phyloP scores from a whole-genome alignment of 2,797 vertebrate species.

The Poeciliopsis gracilis region DNA sequence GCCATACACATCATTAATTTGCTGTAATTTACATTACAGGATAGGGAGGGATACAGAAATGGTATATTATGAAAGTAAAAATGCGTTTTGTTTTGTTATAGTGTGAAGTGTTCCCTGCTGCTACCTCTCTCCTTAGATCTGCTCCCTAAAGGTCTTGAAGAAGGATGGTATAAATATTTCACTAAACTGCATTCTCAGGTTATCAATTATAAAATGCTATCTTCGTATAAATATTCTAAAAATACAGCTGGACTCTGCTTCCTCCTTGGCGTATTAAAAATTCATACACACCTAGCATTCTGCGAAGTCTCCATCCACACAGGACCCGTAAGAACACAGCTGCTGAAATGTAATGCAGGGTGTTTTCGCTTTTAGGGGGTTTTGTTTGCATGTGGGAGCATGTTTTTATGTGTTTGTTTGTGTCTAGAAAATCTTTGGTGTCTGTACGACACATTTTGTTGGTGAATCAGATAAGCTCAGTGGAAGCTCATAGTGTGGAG shows the following conservation, averaged over 20 bases:
- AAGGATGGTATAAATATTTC: conserved; percentile 79
- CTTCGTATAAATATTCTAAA: conserved; percentile 85
- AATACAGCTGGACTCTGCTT: conserved; percentile 77
- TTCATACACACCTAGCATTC: conserved; percentile 73
- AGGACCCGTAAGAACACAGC: conserved; percentile 37
- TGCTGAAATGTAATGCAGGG: conserved; percentile 31
- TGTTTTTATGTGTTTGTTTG: conserved; percentile 14
- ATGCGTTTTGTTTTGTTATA: conserved; percentile 21
- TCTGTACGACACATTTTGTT: conserved; percentile 20
- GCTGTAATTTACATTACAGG: neutral
- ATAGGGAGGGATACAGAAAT: neutral
- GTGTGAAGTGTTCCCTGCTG: conserved; percentile 32
- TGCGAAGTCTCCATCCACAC: conserved; percentile 52
- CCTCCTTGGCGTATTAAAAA: conserved; percentile 70
- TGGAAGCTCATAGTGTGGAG: conserved; percentile 33
- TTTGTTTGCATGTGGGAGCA: conserved; percentile 18
- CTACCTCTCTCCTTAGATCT: conserved; percentile 60
- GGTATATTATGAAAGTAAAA: neutral
- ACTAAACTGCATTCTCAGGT: conserved; percentile 80
- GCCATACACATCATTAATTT: neutral
- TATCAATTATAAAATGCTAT: conserved; percentile 85
- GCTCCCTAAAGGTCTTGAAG: conserved; percentile 62
- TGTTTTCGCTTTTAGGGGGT: conserved; percentile 41
- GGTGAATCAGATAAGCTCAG: conserved; percentile 26
- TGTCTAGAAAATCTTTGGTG: conserved; percentile 15